Evolutionary conservation across 2,888 invertebrate genomes (phyloP).

Genomic region (Sphinx pinastri): DNA sequence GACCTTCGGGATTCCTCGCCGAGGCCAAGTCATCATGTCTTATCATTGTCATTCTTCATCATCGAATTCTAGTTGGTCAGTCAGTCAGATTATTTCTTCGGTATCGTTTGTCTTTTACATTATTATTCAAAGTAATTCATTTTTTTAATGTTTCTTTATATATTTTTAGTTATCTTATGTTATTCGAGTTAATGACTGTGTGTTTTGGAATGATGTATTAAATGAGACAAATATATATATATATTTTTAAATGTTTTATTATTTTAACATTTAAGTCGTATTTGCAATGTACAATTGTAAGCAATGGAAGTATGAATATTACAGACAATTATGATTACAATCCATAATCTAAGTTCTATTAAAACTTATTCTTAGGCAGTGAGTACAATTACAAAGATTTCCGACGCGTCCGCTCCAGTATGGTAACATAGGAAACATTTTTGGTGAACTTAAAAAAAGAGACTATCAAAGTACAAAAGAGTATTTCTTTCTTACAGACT

Average conservation of each 20-base stretch:
- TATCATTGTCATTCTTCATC: constrained; percentile 12
- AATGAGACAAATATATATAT: constrained; percentile 37
- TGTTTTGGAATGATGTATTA: not conserved
- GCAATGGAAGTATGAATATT: constrained; percentile 70
- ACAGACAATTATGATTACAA: constrained; percentile 57
- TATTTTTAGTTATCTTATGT: not conserved
- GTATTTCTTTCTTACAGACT: constrained; percentile 72
- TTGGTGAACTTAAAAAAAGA: constrained; percentile 71
- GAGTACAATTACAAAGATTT: constrained; percentile 53
- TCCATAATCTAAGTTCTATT: constrained; percentile 56
- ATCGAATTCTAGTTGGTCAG: not conserved
- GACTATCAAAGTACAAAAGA: constrained; percentile 73
- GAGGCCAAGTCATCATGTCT: constrained; percentile 48
- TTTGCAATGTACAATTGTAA: constrained; percentile 79
- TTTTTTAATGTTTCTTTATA: not conserved
- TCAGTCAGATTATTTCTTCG: constrained; percentile 12
- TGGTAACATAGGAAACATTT: constrained; percentile 77
- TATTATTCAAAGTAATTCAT: not conserved
- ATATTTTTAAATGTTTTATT: constrained; percentile 62
- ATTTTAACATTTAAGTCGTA: constrained; percentile 74
- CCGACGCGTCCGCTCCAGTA: constrained; percentile 59
- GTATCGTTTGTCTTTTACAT: not conserved
- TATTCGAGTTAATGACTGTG: not conserved
- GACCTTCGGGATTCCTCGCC: constrained; percentile 60
- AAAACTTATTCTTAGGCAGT: constrained; percentile 71